These are phyloP conservation scores for Lycodopsis pacificus DNA, from an alignment of 2,797 vertebrate genomes.

Conservation along the genomic window DNA sequence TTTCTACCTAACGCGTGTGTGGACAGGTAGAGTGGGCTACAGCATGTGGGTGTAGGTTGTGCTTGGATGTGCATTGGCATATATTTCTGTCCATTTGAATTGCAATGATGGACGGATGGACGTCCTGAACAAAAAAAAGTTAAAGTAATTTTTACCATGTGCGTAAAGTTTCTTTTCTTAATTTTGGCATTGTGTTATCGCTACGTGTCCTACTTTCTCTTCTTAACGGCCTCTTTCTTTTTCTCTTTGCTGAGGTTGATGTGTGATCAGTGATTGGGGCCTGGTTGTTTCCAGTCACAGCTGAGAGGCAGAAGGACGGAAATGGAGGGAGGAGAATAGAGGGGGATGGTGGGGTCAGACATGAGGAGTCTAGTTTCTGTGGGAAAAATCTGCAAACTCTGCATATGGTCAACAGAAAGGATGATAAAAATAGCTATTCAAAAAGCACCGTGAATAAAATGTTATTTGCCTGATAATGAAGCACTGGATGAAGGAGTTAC, in stretches of 20 bases:
- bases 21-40: slow-evolving; percentile 29
- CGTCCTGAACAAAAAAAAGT: not conserved
- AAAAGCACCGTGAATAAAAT: slow-evolving; percentile 34
- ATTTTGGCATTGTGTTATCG: not conserved
- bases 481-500: slow-evolving; percentile 26
- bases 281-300: slow-evolving; percentile 60
- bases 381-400: slow-evolving; percentile 76
- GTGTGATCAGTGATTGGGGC: slow-evolving; percentile 45
- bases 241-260: slow-evolving; percentile 39
- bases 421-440: slow-evolving; percentile 67
- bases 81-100: slow-evolving; percentile 7
- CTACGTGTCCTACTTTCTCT: not conserved
- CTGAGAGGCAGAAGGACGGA: slow-evolving; percentile 70
- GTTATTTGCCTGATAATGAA: slow-evolving; percentile 23
- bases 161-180: not conserved
- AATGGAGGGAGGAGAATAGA: slow-evolving; percentile 61
- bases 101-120: not conserved
- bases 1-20: slow-evolving; percentile 43
- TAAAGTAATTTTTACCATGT: not conserved
- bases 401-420: slow-evolving; percentile 48
- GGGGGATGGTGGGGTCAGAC: slow-evolving; percentile 69
- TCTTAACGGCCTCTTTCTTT: not conserved
- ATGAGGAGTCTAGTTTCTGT: slow-evolving; percentile 80
- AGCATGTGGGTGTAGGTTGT: slow-evolving; percentile 19
- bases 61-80: not conserved